These are phyloP conservation scores for Sinella curviseta DNA, from an alignment of 1,140 invertebrate genomes.

Conservation along the genomic window DNA sequence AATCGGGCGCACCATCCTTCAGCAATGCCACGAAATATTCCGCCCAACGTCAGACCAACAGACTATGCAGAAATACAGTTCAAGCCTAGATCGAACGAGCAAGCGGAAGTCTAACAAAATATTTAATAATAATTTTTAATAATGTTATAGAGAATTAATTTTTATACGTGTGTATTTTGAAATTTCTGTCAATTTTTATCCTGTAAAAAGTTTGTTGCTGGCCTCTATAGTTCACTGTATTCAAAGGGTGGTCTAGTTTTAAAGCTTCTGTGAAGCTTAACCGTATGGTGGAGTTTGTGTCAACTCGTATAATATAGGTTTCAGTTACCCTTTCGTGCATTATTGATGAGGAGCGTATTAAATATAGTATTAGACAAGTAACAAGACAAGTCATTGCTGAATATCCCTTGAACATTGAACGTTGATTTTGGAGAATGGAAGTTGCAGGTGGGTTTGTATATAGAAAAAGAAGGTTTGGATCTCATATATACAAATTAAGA, in stretches of 20 bases:
- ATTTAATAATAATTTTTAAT: slow-evolving; percentile 9
- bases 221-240: neutral
- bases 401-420: neutral
- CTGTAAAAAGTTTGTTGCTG: neutral
- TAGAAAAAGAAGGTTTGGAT: neutral
- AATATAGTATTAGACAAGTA: too few species aligned
- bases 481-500: too few species aligned
- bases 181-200: slow-evolving; percentile 20
- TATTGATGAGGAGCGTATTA: neutral
- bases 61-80: slow-evolving; percentile 48
- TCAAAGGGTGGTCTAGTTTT: neutral
- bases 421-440: neutral
- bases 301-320: neutral
- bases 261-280: slow-evolving; percentile 17
- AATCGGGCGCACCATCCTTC: slow-evolving; percentile 38
- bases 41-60: slow-evolving; percentile 32
- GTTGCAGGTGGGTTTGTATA: neutral
- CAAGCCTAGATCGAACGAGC: slow-evolving; percentile 47
- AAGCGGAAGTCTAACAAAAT: slow-evolving; percentile 45
- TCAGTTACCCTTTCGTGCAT: neutral
- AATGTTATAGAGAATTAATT: neutral
- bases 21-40: slow-evolving; percentile 35
- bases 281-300: neutral
- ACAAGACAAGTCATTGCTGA: too few species aligned
- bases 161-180: neutral